Base-by-base conservation (phyloP, 2,888 invertebrate species). In the Phania funesta region DNA sequence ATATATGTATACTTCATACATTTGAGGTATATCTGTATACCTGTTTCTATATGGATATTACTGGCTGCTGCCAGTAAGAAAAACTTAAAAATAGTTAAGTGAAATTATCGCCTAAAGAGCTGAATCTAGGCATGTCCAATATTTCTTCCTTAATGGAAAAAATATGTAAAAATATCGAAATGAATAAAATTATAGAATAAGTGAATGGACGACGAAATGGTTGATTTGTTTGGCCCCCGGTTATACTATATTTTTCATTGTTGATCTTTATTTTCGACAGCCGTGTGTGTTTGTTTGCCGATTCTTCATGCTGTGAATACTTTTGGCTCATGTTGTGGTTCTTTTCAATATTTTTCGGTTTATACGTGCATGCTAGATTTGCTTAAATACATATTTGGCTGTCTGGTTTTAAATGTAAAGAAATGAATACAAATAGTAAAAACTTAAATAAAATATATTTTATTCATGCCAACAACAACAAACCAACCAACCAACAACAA, bases 401-500 rank as follows among this genome's bases (percentile, higher is more conserved):
- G 11, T 64, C 6, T 56, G 18, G 16, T 52, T 22, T 48, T 48
- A 77, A 70, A 70, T 56, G 46, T 35, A 70, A 44, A 41, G 38
- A 70, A 70, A 77, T 48, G n/a, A 5, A 24, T 65, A 58, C 26
- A 56, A 50, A 60, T 18, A 35, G 13, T n/a, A 9, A 50, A 35
- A 58, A 46, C 8, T 8, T 3, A 20, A 44, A 20, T 24, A 44
- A 26, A 54, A 7, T 46, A 78, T 82, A 82, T 74, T 74, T 82
- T 78, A 82, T 82, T 82, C 58, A 82, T 70, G 77, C 38, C 77
- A 77, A n/a, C n/a, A n/a, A n/a, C n/a, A n/a, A n/a, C n/a, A n/a
- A n/a, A n/a, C n/a, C n/a, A n/a, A n/a, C n/a, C n/a, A n/a, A n/a
- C n/a, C n/a, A n/a, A n/a, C n/a, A 68, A 81, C 81, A 77, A 74